These are phyloP conservation scores for Hypsibius dujardini DNA, from an alignment of 1,140 invertebrate genomes.

Conservation along the genomic window DNA sequence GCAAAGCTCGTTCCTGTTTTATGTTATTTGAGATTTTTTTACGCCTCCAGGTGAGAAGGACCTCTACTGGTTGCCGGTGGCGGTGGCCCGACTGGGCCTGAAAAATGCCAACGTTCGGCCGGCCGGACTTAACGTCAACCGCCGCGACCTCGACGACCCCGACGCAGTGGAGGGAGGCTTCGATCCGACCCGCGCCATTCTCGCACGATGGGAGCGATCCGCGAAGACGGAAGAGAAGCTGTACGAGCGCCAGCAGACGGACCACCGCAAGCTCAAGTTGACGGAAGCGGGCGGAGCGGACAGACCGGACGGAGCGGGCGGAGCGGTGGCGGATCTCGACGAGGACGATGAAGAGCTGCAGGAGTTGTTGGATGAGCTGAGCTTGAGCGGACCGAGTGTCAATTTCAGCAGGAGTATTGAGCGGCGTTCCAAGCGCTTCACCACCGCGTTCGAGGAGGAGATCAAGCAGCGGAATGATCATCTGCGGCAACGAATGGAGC, in stretches of 20 bases:
- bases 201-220: not conserved
- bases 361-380: constrained; percentile 13
- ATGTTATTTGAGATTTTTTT: too few species aligned
- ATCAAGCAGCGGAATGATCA: not conserved
- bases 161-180: not conserved
- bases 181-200: not conserved
- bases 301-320: not conserved
- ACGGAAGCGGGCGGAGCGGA: not conserved
- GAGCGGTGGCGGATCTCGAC: not conserved
- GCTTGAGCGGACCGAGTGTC: not conserved
- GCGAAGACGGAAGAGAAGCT: constrained; percentile 16
- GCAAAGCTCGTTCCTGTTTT: too few species aligned
- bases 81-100: not conserved
- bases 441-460: not conserved
- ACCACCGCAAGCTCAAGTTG: not conserved
- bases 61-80: constrained; percentile 9
- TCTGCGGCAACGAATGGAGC: constrained; percentile 2
- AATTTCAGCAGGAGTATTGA: not conserved
- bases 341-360: constrained; percentile 15
- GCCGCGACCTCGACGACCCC: not conserved
- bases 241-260: not conserved
- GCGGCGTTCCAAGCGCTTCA: constrained; percentile 9
- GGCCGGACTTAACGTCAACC: not conserved
- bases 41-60: too few species aligned
- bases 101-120: not conserved